Conservation (phyloP, 2,113 vertebrate genomes). For the Coturnix japonica region DNA sequence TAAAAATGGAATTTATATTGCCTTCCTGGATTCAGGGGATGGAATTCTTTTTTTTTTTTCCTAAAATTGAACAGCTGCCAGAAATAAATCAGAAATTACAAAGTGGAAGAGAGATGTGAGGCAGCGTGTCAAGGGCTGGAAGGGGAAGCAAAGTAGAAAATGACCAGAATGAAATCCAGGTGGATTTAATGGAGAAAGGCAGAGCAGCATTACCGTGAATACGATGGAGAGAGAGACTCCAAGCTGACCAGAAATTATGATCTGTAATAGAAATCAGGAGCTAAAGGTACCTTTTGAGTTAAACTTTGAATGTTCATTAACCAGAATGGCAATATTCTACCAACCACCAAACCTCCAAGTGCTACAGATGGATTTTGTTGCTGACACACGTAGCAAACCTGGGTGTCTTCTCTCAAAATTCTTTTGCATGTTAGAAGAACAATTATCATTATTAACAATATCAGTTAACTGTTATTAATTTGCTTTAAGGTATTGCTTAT, state of each 20-base stretch:
- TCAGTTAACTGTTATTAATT: not conserved
- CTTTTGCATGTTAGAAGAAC: not conserved
- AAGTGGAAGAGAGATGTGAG: conserved; percentile 33
- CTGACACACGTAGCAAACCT: not conserved
- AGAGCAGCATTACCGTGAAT: not conserved
- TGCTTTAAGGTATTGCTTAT: not conserved
- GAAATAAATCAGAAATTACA: conserved; percentile 51
- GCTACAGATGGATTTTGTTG: not conserved
- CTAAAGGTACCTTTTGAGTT: not conserved
- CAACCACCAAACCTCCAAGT: not conserved
- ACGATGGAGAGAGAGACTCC: not conserved
- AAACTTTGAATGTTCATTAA: not conserved
- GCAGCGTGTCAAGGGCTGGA: rapidly evolving
- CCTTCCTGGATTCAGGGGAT: not conserved
- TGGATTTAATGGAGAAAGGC: not conserved
- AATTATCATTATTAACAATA: too few relatives aligned
- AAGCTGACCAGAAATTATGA: not conserved
- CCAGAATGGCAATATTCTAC: not conserved
- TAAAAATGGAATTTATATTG: conserved; percentile 37
- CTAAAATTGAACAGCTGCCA: conserved; percentile 32
- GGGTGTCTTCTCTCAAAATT: not conserved
- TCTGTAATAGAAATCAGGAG: not conserved
- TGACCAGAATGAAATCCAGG: not conserved
- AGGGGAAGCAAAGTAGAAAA: conserved; percentile 28
- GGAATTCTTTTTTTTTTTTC: not conserved